Percentiles rank a stretch among this genome's conserved stretches.
phyloP scores from a whole-genome alignment of 2,888 invertebrate genomes.

The Cloeon dipterum region DNA sequence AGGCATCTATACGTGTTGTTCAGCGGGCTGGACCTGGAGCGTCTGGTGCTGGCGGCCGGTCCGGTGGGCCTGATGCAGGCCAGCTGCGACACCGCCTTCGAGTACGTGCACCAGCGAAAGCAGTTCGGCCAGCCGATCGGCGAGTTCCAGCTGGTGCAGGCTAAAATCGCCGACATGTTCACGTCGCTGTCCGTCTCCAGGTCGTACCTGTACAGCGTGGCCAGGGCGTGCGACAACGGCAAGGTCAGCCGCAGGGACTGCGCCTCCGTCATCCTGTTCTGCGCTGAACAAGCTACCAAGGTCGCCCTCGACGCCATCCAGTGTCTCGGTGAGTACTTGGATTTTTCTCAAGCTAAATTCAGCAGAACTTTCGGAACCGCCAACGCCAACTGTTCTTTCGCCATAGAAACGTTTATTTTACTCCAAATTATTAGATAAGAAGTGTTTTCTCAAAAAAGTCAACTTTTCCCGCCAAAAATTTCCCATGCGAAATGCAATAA shows the following conservation, averaged over 20 bases:
- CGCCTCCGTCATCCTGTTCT: conserved; percentile 80
- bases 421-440: no score
- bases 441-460: no score
- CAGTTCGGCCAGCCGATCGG: conserved; percentile 79
- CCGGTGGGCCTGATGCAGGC: conserved; percentile 93
- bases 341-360: no score
- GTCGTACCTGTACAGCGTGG: conserved; percentile 78
- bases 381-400: no score
- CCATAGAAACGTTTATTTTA: no score
- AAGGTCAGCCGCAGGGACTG: conserved; percentile 70
- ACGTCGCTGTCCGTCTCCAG: conserved; percentile 63
- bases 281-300: conserved; percentile 77
- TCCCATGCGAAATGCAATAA: no score
- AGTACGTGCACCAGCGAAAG: conserved; percentile 87
- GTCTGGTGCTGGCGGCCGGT: conserved; percentile 72
- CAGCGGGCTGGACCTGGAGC: conserved; percentile 86
- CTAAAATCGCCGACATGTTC: conserved; percentile 91
- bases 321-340: conserved; percentile 62
- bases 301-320: conserved; percentile 83
- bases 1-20: conserved; percentile 93
- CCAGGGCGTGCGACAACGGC: conserved; percentile 57
- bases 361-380: no score
- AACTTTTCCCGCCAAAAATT: no score
- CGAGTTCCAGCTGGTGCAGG: conserved; percentile 87
- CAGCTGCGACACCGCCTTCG: conserved; percentile 76